Evolutionary conservation across 2,888 invertebrate genomes (phyloP).

Genomic region (Tyria jacobaeae): DNA sequence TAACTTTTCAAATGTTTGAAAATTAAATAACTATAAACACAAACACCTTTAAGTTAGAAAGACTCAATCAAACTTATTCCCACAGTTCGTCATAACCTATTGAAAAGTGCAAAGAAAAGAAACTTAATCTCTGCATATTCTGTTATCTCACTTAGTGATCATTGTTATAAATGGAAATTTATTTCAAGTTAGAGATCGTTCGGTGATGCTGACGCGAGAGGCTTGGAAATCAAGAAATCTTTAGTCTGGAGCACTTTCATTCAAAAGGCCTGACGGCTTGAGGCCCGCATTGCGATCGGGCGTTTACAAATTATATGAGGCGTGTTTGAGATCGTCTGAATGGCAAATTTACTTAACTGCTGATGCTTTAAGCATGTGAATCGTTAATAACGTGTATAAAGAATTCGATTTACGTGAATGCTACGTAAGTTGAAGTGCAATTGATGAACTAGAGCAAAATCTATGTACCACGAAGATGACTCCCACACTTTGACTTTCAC

Average conservation of each 20-base stretch:
- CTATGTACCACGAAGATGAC: too few species aligned
- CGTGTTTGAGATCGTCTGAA: neutral
- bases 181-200: neutral
- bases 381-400: neutral
- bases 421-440: too few species aligned
- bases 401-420: neutral
- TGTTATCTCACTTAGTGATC: neutral
- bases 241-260: constrained; percentile 26
- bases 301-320: constrained; percentile 11
- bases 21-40: too few species aligned
- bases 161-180: constrained; percentile 9
- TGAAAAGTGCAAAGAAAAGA: neutral
- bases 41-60: neutral
- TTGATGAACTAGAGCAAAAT: too few species aligned
- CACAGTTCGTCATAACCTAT: neutral
- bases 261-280: constrained; percentile 22
- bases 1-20: too few species aligned
- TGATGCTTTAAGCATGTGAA: neutral
- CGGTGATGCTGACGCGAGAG: constrained; percentile 14
- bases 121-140: neutral
- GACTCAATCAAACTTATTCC: too few species aligned
- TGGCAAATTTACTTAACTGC: neutral
- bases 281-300: constrained; percentile 1
- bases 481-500: too few species aligned
- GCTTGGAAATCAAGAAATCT: constrained; percentile 28